These are phyloP conservation scores for Sylvietta virens DNA, from an alignment of 2,113 vertebrate species.

Conservation along the genomic window DNA sequence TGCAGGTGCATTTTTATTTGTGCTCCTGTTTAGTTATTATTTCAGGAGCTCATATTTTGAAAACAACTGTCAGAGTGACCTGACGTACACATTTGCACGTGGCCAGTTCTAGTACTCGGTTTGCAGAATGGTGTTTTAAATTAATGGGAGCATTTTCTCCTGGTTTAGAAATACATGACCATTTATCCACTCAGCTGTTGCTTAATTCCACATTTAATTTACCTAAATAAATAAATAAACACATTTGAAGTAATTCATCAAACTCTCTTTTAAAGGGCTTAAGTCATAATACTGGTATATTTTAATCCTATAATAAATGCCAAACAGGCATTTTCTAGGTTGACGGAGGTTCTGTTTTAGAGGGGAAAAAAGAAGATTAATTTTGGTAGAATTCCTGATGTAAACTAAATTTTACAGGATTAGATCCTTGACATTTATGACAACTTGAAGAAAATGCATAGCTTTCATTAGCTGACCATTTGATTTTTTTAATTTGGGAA, in stretches of 20 bases:
- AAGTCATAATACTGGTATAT: neutral
- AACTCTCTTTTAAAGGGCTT: neutral
- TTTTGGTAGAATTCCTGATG: neutral
- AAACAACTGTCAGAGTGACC: neutral
- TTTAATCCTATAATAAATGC: neutral
- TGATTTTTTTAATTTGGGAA: neutral
- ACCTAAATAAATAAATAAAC: neutral
- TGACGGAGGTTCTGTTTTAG: neutral
- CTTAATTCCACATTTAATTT: neutral
- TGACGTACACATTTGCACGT: rapidly evolving
- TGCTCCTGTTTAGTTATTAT: neutral
- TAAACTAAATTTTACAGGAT: neutral
- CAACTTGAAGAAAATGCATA: neutral
- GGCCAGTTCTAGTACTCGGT: neutral
- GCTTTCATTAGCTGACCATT: neutral
- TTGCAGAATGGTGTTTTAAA: neutral
- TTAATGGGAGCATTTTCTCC: neutral
- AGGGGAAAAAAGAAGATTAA: neutral
- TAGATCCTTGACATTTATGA: neutral
- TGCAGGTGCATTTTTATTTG: neutral
- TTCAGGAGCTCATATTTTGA: neutral
- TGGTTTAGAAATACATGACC: neutral
- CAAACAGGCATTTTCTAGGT: neutral
- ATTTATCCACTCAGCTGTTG: neutral
- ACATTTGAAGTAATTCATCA: neutral